Percentiles rank a stretch among this genome's conserved stretches.
phyloP scores from a whole-genome alignment of 2,888 invertebrate species.

The Pachycephus smyrnensis region DNA sequence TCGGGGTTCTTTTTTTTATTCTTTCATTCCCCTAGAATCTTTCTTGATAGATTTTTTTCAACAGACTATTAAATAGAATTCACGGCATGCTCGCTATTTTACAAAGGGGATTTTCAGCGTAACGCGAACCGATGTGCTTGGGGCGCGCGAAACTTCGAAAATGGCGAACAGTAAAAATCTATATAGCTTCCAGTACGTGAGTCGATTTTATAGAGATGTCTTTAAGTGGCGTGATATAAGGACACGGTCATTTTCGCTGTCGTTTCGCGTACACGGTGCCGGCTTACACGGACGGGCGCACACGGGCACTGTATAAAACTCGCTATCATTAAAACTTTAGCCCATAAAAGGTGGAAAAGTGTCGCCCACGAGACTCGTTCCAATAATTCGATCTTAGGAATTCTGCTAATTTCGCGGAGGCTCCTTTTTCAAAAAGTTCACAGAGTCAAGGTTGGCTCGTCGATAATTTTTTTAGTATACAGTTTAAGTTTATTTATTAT shows the following conservation, averaged over 20 bases:
- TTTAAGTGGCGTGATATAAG: background rate
- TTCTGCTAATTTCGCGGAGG: slow-evolving; percentile 12
- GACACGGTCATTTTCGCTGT: slow-evolving; percentile 3
- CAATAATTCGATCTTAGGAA: slow-evolving; percentile 14
- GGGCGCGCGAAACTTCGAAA: background rate
- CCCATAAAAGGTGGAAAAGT: slow-evolving; percentile 23
- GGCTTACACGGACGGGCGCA: background rate
- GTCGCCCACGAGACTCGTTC: slow-evolving; percentile 23
- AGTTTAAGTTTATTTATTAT: background rate
- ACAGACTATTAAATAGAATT: background rate
- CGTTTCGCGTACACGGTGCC: slow-evolving; percentile 3
- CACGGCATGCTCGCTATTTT: background rate
- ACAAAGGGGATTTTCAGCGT: background rate
- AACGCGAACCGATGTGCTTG: background rate
- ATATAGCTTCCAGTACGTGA: slow-evolving; percentile 2
- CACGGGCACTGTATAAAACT: background rate
- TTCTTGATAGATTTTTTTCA: background rate
- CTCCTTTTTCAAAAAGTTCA: no score
- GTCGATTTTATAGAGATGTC: slow-evolving; percentile 11
- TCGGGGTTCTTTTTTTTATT: background rate
- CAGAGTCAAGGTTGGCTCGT: no score
- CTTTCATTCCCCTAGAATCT: background rate
- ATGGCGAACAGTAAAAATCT: slow-evolving; percentile 8
- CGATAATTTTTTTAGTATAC: no score
- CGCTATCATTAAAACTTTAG: slow-evolving; percentile 20